Conservation (phyloP, 2,888 invertebrate genomes). For the Drosophila gaucha region DNA sequence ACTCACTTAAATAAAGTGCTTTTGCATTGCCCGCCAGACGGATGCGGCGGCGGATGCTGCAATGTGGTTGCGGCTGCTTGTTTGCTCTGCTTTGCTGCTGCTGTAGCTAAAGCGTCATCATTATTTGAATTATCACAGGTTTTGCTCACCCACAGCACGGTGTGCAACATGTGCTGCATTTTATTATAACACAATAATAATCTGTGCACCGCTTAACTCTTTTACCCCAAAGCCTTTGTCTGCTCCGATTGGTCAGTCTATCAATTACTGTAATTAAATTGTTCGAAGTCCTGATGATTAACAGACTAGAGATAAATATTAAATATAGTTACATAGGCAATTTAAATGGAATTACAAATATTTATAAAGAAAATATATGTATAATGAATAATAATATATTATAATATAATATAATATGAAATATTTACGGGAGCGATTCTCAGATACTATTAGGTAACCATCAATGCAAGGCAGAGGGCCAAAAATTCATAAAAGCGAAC, state of each 20-base stretch:
- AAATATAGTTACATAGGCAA: too few relatives aligned
- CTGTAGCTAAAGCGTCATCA: slow-evolving; percentile 42
- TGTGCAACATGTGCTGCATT: slow-evolving; percentile 49
- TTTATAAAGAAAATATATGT: neutral
- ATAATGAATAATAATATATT: too few relatives aligned
- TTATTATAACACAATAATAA: slow-evolving; percentile 42
- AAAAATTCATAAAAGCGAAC: too few relatives aligned
- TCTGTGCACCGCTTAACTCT: slow-evolving; percentile 52
- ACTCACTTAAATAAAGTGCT: slow-evolving; percentile 80
- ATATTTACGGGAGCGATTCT: too few relatives aligned
- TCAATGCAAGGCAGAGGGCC: too few relatives aligned
- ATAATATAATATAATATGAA: too few relatives aligned
- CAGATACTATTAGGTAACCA: too few relatives aligned
- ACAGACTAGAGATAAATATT: neutral
- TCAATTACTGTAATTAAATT: slow-evolving; percentile 45
- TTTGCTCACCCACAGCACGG: slow-evolving; percentile 28
- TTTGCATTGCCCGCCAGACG: slow-evolving; percentile 72
- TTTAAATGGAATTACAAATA: too few relatives aligned
- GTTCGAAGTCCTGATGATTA: slow-evolving; percentile 17
- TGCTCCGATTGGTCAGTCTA: slow-evolving; percentile 23
- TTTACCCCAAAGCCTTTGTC: slow-evolving; percentile 43
- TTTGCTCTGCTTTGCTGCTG: slow-evolving; percentile 9
- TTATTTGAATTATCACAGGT: slow-evolving; percentile 76
- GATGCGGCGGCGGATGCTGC: slow-evolving; percentile 59
- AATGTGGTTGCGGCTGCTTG: slow-evolving; percentile 50